phyloP scores from a whole-genome alignment of 2,888 invertebrate species.

The Pterostichus madidus region DNA sequence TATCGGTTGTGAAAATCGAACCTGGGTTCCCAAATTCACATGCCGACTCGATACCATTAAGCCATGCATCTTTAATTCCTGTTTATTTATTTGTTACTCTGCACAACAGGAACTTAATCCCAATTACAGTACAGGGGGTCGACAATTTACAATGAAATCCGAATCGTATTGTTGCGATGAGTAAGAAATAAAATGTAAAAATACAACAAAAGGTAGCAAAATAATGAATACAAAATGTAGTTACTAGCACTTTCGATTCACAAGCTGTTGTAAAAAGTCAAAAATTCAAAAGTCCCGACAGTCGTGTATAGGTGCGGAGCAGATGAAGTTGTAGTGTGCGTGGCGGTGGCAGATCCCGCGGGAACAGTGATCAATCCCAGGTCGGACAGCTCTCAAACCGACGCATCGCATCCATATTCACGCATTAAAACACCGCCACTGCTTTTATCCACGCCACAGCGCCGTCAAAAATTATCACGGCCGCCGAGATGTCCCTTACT shows the following conservation, averaged over 20 bases:
- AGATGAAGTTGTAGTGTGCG: conserved; percentile 17
- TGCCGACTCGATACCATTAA: too few relatives aligned
- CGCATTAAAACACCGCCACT: conserved; percentile 69
- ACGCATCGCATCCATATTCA: conserved; percentile 70
- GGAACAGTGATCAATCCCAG: conserved; percentile 70
- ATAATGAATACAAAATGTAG: too few relatives aligned
- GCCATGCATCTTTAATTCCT: too few relatives aligned
- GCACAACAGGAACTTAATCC: too few relatives aligned
- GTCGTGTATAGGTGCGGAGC: not conserved
- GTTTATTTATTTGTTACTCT: too few relatives aligned
- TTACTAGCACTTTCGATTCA: not conserved
- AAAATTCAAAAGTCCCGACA: conserved; percentile 51
- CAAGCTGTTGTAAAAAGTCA: conserved; percentile 39
- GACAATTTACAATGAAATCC: too few relatives aligned
- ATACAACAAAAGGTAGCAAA: conserved; percentile 8
- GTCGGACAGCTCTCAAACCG: conserved; percentile 68
- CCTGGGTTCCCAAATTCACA: too few relatives aligned
- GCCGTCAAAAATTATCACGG: conserved; percentile 62
- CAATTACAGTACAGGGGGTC: too few relatives aligned
- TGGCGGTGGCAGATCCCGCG: conserved; percentile 60
- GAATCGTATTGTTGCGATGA: too few relatives aligned
- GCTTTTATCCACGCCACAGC: conserved; percentile 68
- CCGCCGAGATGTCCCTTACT: conserved; percentile 22
- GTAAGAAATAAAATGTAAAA: too few relatives aligned
- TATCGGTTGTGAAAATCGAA: too few relatives aligned